Base-by-base conservation (phyloP, 2,888 invertebrate genomes). In the Spilarctia lutea region DNA sequence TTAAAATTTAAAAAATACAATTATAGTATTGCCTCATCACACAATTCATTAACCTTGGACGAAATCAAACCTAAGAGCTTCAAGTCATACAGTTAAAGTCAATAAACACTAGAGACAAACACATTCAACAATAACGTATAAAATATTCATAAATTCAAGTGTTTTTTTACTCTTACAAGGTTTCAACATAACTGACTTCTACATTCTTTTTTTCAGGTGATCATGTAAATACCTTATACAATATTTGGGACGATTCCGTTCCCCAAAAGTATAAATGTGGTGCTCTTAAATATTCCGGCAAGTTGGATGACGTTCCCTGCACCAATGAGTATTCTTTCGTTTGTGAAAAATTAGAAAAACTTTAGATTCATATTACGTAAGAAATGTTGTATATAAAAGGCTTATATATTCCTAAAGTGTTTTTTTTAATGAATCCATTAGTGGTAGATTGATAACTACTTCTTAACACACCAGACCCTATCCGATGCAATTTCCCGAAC, bases 291-390 rank as follows among this genome's bases (percentile, higher is more conserved):
- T 70, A 70, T 20, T 42, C 39, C 1, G 39, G 27, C 20, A 18
- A 70, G 16, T 27, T 70, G 18, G 60, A 70, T 18, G 70, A 70
- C 27, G 16, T 70, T 39, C 70, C 70, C 2, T 70, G 70, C 24
- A 20, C 60, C 20, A 27, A 39, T 27, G 39, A 70, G 20, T 27
- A 39, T 2, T 70, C 60, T 10, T 70, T 60, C 30, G 27, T 70
- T 27, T 70, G 70, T 11, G 70, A 70, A 42, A 70, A 60, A 27
- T 16, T 27, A 16, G 30, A 52, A 24, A 13, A 27, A 13, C n/a
- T 56, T 56, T n/a, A 3, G 10, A 56, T n/a, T 56, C n/a, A 56
- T 13, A 56, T 11, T n/a, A n/a, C 27, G n/a, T 56, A 56, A 56
- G 11, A 27, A 60, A 27, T 27, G 13, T 27, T 11, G 2, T 3